Conservation (phyloP, 2,113 vertebrate species). For the Camelus dromedarius region DNA sequence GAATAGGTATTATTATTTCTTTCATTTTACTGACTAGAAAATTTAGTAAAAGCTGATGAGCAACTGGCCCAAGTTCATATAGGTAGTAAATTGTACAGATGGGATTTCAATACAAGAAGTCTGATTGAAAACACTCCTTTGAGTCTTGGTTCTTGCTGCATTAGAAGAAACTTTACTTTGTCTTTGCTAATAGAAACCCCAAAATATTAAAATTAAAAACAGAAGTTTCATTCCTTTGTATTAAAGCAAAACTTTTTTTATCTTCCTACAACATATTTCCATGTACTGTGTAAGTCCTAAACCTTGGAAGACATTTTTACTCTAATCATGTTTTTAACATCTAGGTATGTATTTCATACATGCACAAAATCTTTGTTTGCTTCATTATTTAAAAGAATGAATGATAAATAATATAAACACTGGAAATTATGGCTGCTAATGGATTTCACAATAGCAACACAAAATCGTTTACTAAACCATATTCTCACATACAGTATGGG, state of each 20-base stretch:
- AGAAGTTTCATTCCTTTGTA: not conserved
- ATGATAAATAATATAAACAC: not conserved
- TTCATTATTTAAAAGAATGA: not conserved
- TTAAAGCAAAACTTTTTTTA: not conserved
- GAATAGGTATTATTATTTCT: not conserved
- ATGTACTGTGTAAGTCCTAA: not conserved
- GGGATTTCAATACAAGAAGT: not conserved
- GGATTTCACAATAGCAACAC: not conserved
- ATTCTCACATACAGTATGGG: not conserved
- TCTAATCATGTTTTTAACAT: not conserved
- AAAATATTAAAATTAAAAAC: not conserved
- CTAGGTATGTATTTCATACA: not conserved
- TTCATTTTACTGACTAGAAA: not conserved
- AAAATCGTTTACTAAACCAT: not conserved
- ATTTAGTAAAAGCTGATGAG: not conserved
- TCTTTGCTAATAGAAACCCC: not conserved
- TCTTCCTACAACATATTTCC: not conserved
- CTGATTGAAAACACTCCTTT: not conserved
- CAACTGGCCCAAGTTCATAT: not conserved
- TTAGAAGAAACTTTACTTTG: not conserved
- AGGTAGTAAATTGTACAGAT: not conserved
- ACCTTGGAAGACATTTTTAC: not conserved
- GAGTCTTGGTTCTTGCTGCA: not conserved
- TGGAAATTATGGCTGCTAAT: not conserved
- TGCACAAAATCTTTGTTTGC: not conserved